Percentiles rank a stretch among this genome's conserved stretches.
Evolutionary conservation across 2,888 invertebrate genomes (phyloP).

Genomic region (Phalera bucephala): DNA sequence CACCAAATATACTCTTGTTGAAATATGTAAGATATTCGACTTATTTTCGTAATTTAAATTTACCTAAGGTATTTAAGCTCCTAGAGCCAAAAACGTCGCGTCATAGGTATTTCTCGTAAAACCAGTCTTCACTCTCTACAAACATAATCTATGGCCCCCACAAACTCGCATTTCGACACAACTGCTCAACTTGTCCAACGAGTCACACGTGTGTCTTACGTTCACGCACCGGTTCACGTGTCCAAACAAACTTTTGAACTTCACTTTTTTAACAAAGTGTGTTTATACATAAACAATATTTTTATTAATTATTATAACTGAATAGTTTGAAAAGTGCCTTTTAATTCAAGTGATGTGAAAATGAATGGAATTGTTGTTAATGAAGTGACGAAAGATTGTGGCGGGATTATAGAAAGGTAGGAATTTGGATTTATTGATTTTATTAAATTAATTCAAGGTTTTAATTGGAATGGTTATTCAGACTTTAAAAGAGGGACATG

Average conservation of each 20-base stretch:
- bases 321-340: constrained; percentile 27
- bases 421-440: constrained; percentile 5
- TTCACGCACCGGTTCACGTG: constrained; percentile 19
- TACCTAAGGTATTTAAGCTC: too few species aligned
- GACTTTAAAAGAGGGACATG: too few species aligned
- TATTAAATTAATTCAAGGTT: too few species aligned
- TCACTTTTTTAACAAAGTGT: constrained; percentile 15
- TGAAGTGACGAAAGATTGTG: constrained; percentile 45
- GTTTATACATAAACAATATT: too few species aligned
- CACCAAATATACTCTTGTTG: too few species aligned
- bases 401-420: constrained; percentile 50
- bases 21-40: too few species aligned
- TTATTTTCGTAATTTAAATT: too few species aligned
- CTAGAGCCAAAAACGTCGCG: too few species aligned
- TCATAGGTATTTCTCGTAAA: neutral
- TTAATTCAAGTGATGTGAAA: constrained; percentile 28
- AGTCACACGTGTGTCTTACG: constrained; percentile 14
- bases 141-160: constrained; percentile 26
- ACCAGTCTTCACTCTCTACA: constrained; percentile 11
- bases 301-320: too few species aligned
- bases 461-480: too few species aligned
- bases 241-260: constrained; percentile 31
- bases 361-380: constrained; percentile 54
- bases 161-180: constrained; percentile 36
- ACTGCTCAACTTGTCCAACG: constrained; percentile 45